Base-by-base conservation (phyloP, 2,797 vertebrate genomes). In the Falco columbarius region DNA sequence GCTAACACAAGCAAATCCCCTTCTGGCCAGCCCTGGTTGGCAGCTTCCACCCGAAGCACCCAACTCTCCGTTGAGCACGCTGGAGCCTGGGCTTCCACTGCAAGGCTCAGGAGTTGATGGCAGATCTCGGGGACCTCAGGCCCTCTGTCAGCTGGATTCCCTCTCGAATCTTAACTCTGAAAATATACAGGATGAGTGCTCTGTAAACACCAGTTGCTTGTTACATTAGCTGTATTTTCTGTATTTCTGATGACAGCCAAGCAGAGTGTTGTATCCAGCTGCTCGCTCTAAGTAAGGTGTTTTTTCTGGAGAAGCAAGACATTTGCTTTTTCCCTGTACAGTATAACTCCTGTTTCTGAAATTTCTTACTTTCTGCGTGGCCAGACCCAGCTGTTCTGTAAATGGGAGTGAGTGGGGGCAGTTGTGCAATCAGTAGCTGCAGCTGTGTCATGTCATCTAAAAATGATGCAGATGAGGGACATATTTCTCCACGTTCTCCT, bases 181-280 rank as follows among this genome's bases (percentile, higher is more conserved):
- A 36, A 18, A 34, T 9, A 36, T 3, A 21, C 26, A 20, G 82
- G 30, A 49, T 51, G 46, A 47, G 30, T 13, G 29, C 46, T 76
- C 29, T 73, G 42, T 42, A 19, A 81, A 12, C 59, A 38, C 63
- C 1, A 1, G 11, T 9, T 81, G 12, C 44, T 0, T 0, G 13
- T 23, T 11, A 1, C 22, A 47, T 14, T 67, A 49, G 44, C 61
- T 61, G 9, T 62, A 6, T 77, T 59, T 94, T 68, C 42, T 44
- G 18, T 44, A 44, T 44, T 44, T 44, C 32, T 62, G 38, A 12
- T 72, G 54, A 10, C 26, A 46, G 0, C 42, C 3, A 6, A 54
- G 52, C 61, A 61, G 49, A 42, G 44, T 7, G 20, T 52, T 75
- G 42, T 58, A 14, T 49, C 65, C 26, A 14, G 12, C 36, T 38